Base-by-base conservation (phyloP, 2,888 invertebrate genomes). In the Meliscaeva auricollis region DNA sequence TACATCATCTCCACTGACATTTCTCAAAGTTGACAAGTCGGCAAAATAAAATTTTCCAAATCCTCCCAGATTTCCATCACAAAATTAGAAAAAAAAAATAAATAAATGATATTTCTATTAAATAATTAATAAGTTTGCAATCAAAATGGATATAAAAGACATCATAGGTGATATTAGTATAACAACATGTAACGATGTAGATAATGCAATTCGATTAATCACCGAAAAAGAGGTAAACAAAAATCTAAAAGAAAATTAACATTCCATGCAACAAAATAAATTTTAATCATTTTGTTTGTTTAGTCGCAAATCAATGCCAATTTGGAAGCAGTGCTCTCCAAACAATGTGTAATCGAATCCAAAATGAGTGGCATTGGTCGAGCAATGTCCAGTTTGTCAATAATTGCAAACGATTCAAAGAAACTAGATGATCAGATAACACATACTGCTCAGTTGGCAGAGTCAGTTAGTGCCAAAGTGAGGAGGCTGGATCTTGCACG, bases 401-500 rank as follows among this genome's bases (percentile, higher is more conserved):
- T 95, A 22, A 94, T 98, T 13, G 95, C 95, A 90, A 93, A 93
- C 0, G 97, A 98, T 91, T 95, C 98, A 2, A 95, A 96, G 87
- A 95, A 96, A 87, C 94, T 99, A 35, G 95, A 96, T 3, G 94
- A 94, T 78, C 98, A 98, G 94, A 97, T 99, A 38, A 94, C 95
- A 38, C 95, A 95, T 89, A 98, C 99, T 0, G 97, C 98, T 6
- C 94, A 94, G 30, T 93, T 98, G 62, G 98, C 98, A 0, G 97
- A 97, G 89, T 97, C 97, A 91, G 99, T 99, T 72, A 98, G 98
- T 90, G 96, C 97, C 26, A 99, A 98, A 95, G 99, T 99, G 15
- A 94, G 98, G 9, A 96, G 97, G 78, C 92, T 99, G 52, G 99
- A 99, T 93, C 93, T 96, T 73, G 98, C 98, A 0, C 87, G 92